Evolutionary conservation across 2,888 invertebrate species (phyloP).

Genomic region (Herminia tarsipennalis): DNA sequence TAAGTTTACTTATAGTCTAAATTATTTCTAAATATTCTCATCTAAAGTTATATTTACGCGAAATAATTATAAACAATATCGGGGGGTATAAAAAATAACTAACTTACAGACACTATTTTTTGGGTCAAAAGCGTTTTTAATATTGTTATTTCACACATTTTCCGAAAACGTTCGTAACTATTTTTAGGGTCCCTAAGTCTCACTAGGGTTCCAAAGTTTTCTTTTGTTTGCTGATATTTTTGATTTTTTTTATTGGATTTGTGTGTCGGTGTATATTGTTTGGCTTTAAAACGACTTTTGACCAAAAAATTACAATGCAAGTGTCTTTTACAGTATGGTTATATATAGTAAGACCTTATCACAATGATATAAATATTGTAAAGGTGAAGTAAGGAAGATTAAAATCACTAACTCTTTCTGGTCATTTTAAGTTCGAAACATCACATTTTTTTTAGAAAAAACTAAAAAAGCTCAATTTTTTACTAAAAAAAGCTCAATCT

Average conservation of each 20-base stretch:
- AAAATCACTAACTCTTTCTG: constrained; percentile 48
- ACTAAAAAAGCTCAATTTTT: constrained; percentile 29
- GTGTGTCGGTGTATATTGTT: not conserved
- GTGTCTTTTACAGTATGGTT: constrained; percentile 32
- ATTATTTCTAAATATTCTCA: constrained; percentile 34
- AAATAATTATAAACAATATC: constrained; percentile 42
- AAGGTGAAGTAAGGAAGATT: constrained; percentile 42
- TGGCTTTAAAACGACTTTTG: constrained; percentile 12
- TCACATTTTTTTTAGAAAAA: constrained; percentile 39
- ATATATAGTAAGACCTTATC: constrained; percentile 40
- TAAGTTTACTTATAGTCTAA: constrained; percentile 36
- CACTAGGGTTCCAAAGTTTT: not conserved
- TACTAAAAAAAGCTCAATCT: no score
- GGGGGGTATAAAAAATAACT: constrained; percentile 46
- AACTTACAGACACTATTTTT: constrained; percentile 32
- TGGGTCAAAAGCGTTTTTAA: constrained; percentile 28
- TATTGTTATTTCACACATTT: not conserved
- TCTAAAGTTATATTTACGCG: constrained; percentile 35
- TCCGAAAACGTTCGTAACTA: no score
- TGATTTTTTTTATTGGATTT: not conserved
- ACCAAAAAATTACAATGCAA: constrained; percentile 18
- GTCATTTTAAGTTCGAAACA: constrained; percentile 47
- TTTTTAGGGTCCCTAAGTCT: not conserved
- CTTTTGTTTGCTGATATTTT: not conserved
- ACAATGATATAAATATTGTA: constrained; percentile 46